phyloP scores from a whole-genome alignment of 2,113 vertebrate species.

The Rafetus swinhoei region DNA sequence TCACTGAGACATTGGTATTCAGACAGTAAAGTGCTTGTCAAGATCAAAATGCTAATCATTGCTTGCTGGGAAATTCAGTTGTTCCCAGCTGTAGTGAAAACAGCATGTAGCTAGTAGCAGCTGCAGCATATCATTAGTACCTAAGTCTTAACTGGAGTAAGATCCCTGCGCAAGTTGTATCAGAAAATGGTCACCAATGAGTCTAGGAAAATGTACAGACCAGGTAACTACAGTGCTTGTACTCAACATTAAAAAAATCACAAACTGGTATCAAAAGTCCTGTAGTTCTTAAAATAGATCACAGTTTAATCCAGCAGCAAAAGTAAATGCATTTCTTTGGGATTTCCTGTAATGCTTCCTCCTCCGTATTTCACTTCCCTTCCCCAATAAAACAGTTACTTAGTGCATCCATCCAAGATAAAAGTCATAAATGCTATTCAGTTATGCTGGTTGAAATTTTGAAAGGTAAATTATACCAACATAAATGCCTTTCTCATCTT shows the following conservation, averaged over 20 bases:
- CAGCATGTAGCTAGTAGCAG: constrained; percentile 43
- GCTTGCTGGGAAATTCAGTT: constrained; percentile 71
- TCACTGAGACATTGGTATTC: constrained; percentile 73
- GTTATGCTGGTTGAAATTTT: not conserved
- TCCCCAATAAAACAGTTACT: not conserved
- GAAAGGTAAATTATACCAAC: not conserved
- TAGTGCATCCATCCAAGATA: not conserved
- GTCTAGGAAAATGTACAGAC: not conserved
- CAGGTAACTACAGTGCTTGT: not conserved
- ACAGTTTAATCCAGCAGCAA: not conserved
- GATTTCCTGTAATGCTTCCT: not conserved
- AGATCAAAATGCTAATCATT: constrained; percentile 79
- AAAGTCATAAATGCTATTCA: not conserved
- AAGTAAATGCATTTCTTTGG: not conserved
- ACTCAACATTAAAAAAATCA: not conserved
- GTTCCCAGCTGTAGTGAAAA: constrained; percentile 68
- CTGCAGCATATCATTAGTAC: constrained; percentile 44
- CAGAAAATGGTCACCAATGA: constrained; percentile 7
- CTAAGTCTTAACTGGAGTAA: constrained; percentile 26
- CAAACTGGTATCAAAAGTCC: not conserved
- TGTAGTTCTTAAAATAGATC: not conserved
- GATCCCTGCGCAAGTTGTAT: not conserved
- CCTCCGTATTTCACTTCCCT: not conserved
- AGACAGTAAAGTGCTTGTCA: constrained; percentile 74
- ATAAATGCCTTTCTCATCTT: not conserved